Conservation (phyloP, 2,113 vertebrate genomes). For the Gorsachius goisagi region DNA sequence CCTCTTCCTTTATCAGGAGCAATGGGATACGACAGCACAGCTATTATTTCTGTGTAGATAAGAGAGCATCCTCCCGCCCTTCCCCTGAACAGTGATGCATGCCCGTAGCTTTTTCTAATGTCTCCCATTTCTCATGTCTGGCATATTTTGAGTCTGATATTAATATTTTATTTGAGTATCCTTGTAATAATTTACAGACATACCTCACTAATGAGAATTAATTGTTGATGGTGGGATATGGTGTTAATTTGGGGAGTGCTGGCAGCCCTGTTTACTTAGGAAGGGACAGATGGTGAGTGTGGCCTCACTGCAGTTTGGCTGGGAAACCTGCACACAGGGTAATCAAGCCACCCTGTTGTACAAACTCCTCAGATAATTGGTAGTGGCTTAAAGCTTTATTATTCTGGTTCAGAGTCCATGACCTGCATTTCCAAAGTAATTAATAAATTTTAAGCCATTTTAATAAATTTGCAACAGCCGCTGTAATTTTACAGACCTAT, state of each 20-base stretch:
- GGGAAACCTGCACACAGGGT: background rate
- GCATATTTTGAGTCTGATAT: background rate
- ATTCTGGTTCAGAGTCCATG: conserved; percentile 20
- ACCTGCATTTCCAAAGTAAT: conserved; percentile 20
- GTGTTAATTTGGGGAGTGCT: background rate
- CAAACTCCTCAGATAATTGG: conserved; percentile 9
- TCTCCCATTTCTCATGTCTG: conserved; percentile 1
- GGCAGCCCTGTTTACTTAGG: background rate
- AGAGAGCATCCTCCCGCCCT: background rate
- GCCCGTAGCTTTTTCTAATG: background rate
- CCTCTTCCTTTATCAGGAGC: conserved; percentile 52
- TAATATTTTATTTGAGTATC: background rate
- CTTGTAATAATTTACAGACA: background rate
- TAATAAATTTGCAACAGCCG: background rate
- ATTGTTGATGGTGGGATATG: background rate
- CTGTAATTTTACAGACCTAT: background rate
- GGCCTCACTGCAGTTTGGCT: background rate
- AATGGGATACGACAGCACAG: background rate
- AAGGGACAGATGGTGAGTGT: background rate
- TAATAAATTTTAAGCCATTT: conserved; percentile 20
- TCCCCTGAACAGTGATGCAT: background rate
- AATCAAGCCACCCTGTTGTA: background rate
- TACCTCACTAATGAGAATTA: background rate
- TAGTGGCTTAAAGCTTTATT: conserved; percentile 28
- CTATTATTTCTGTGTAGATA: conserved; percentile 36